Percentiles rank a stretch among this genome's conserved stretches.
These are phyloP conservation scores for Protonibea diacanthus DNA, from an alignment of 2,797 vertebrate species.

Conservation along the genomic window DNA sequence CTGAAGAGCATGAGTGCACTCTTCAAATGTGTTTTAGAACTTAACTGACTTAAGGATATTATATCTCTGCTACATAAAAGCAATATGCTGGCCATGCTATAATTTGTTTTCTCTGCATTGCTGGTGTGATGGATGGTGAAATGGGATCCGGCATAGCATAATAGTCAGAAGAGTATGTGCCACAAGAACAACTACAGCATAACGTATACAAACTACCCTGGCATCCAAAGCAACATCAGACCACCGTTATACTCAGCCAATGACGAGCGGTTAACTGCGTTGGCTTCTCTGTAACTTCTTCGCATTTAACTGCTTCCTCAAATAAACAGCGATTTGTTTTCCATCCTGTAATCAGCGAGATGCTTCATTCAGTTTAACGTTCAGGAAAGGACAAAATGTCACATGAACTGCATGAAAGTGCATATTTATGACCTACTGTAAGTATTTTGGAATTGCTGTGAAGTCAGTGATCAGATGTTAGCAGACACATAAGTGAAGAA, in stretches of 20 bases:
- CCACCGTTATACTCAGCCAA: constrained; percentile 7
- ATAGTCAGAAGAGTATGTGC: constrained; percentile 4
- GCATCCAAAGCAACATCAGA: constrained; percentile 29
- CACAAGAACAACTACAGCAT: background rate
- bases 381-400: constrained; percentile 15
- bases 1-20: constrained; percentile 30
- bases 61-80: constrained; percentile 19
- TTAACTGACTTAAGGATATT: constrained; percentile 22
- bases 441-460: constrained; percentile 15
- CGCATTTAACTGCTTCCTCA: constrained; percentile 24
- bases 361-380: constrained; percentile 40
- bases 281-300: constrained; percentile 35
- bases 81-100: constrained; percentile 15
- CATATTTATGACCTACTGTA: constrained; percentile 40
- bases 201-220: constrained; percentile 28
- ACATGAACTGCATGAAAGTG: constrained; percentile 38
- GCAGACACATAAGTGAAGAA: constrained; percentile 5
- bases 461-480: constrained; percentile 3
- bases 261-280: no score
- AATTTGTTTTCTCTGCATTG: constrained; percentile 32
- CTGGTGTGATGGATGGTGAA: constrained; percentile 22
- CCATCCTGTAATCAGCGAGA: constrained; percentile 37
- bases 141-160: constrained; percentile 13
- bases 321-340: constrained; percentile 54
- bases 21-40: constrained; percentile 37